Percentiles rank a stretch among this genome's conserved stretches.
phyloP scores from a whole-genome alignment of 2,888 invertebrate genomes.

The Timema cristinae region DNA sequence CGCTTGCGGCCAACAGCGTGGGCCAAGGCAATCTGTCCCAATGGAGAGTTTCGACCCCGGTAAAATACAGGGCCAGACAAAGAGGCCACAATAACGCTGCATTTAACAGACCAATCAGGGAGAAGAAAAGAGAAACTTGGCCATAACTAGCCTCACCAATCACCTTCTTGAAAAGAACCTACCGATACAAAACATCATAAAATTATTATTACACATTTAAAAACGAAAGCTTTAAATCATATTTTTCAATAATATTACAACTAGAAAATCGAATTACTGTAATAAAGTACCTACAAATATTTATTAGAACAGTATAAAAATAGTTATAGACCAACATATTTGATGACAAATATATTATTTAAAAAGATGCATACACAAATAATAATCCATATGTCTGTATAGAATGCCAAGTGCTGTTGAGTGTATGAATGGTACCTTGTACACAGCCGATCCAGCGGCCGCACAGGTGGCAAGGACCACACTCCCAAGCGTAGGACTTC shows the following conservation, averaged over 20 bases:
- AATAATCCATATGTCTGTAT: not conserved
- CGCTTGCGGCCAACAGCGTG: slow-evolving; percentile 73
- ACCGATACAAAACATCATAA: slow-evolving; percentile 21
- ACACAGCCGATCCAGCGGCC: slow-evolving; percentile 89
- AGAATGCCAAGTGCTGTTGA: not conserved
- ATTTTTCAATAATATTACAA: too few species aligned
- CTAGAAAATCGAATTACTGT: too few species aligned
- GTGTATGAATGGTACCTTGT: slow-evolving; percentile 61
- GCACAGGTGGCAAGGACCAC: slow-evolving; percentile 87
- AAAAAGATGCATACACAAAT: not conserved
- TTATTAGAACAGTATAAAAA: too few species aligned
- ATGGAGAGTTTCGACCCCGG: slow-evolving; percentile 77
- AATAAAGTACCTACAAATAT: too few species aligned
- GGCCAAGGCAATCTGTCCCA: slow-evolving; percentile 87
- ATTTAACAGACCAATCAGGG: slow-evolving; percentile 84
- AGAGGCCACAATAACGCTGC: slow-evolving; percentile 89
- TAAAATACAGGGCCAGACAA: slow-evolving; percentile 78
- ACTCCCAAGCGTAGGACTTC: slow-evolving; percentile 83
- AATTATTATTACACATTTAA: too few species aligned
- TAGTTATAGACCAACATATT: too few species aligned
- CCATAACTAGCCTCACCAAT: slow-evolving; percentile 91
- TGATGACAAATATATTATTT: too few species aligned
- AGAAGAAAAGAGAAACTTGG: slow-evolving; percentile 90
- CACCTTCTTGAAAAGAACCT: slow-evolving; percentile 92
- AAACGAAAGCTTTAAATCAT: too few species aligned